These are phyloP conservation scores for Drosophila chauvacae DNA, from an alignment of 1,140 invertebrate genomes.

Conservation along the genomic window DNA sequence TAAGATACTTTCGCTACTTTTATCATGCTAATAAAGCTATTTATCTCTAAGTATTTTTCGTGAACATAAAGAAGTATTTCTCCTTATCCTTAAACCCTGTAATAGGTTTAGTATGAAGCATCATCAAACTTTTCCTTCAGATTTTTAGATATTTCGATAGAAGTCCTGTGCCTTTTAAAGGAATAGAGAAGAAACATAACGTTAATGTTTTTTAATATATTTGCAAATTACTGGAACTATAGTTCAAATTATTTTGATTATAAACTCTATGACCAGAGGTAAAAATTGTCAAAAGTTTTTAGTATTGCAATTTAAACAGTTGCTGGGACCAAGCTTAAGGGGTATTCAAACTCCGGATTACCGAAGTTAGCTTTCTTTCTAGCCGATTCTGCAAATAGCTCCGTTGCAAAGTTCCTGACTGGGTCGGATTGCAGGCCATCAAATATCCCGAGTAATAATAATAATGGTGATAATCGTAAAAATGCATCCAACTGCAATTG, in stretches of 20 bases:
- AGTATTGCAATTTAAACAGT: background rate
- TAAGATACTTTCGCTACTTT: too few relatives aligned
- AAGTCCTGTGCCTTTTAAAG: background rate
- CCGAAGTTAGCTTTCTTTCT: background rate
- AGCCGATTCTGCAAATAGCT: background rate
- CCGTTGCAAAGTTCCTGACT: background rate
- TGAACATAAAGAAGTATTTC: too few relatives aligned
- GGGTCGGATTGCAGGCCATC: constrained; percentile 14
- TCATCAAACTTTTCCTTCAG: background rate
- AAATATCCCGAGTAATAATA: constrained; percentile 35
- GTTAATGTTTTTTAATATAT: background rate
- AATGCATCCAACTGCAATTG: constrained; percentile 55
- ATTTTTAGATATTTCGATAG: background rate
- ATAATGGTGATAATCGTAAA: constrained; percentile 47
- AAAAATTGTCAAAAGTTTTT: background rate
- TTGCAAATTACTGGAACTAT: background rate
- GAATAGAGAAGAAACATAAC: background rate
- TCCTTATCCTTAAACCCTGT: background rate
- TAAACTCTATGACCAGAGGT: background rate
- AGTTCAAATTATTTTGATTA: background rate
- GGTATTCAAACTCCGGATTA: background rate
- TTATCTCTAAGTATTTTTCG: background rate
- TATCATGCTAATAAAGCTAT: too few relatives aligned
- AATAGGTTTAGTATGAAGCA: background rate
- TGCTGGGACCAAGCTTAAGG: background rate